These are phyloP conservation scores for Oscheius sp. DNA, from an alignment of 1,140 invertebrate genomes.

Conservation along the genomic window DNA sequence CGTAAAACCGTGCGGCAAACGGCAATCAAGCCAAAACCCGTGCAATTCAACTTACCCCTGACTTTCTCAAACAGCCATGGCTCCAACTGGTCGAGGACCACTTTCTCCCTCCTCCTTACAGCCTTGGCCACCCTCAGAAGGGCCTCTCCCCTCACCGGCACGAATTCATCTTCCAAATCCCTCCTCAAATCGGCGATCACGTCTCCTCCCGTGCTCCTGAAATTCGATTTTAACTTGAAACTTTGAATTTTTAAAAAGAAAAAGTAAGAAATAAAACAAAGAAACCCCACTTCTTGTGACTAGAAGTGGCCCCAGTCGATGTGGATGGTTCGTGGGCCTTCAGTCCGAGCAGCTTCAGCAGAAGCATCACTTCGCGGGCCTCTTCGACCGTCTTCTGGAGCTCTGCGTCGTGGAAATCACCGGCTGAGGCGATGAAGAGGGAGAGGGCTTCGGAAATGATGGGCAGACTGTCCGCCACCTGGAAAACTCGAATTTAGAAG, in stretches of 20 bases:
- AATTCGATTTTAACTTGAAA: no score
- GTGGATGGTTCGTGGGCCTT: not conserved
- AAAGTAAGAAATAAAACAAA: no score
- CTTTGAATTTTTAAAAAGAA: no score
- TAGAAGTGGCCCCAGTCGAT: no score
- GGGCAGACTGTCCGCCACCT: not conserved
- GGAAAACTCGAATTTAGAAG: no score
- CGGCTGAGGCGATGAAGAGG: not conserved
- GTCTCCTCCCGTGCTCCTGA: no score
- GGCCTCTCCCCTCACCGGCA: constrained; percentile 5
- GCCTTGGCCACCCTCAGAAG: constrained; percentile 1
- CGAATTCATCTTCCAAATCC: not conserved
- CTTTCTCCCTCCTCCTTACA: not conserved
- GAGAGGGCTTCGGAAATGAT: not conserved
- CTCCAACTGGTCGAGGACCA: not conserved
- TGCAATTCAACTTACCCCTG: not conserved
- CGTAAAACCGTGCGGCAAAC: no score
- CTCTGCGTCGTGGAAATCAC: not conserved
- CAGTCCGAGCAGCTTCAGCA: not conserved
- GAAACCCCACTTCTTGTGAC: no score
- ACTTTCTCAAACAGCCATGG: constrained; percentile 9
- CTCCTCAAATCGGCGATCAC: no score
- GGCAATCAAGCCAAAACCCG: not conserved
- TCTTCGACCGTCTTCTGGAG: not conserved
- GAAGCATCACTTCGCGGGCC: not conserved